phyloP scores from a whole-genome alignment of 2,797 vertebrate genomes.

The Rachycentron canadum region DNA sequence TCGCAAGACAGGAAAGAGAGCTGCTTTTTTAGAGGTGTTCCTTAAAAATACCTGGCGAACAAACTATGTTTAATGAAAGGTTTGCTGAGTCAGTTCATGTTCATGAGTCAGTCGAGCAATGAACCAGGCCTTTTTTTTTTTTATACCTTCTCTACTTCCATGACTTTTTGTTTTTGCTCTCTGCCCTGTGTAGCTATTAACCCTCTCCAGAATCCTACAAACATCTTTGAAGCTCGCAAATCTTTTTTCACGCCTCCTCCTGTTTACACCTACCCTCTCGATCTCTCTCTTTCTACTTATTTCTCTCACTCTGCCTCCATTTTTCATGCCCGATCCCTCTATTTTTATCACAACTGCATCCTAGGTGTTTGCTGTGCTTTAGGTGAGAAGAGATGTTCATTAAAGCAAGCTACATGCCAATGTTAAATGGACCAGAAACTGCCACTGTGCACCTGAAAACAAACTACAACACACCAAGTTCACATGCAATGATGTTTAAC shows the following conservation, averaged over 20 bases:
- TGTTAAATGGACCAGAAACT: constrained; percentile 30
- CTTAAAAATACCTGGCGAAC: constrained; percentile 48
- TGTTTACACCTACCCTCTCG: constrained; percentile 53
- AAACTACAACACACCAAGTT: neutral
- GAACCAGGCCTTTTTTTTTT: constrained; percentile 12
- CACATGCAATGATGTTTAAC: constrained; percentile 1
- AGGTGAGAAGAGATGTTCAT: constrained; percentile 25
- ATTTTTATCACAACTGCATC: constrained; percentile 38
- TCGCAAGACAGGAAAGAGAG: constrained; percentile 18
- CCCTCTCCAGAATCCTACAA: constrained; percentile 40
- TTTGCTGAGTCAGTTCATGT: no score
- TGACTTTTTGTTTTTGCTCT: constrained; percentile 49
- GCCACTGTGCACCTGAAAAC: neutral
- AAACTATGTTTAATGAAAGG: constrained; percentile 44
- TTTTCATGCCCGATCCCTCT: constrained; percentile 30
- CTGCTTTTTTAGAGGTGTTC: constrained; percentile 45
- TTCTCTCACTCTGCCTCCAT: constrained; percentile 15
- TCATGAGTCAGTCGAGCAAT: constrained; percentile 39
- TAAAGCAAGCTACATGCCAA: constrained; percentile 7
- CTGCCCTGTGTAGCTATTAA: constrained; percentile 43
- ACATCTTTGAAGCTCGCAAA: constrained; percentile 44
- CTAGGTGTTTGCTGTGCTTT: constrained; percentile 23
- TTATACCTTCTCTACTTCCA: constrained; percentile 3
- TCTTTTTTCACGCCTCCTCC: constrained; percentile 49
- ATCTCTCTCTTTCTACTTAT: constrained; percentile 47